A percentile compares a stretch with the other conserved stretches of the same genome.
Evolutionary conservation across 2,888 invertebrate species (phyloP).

Genomic region (Acleris cristana): DNA sequence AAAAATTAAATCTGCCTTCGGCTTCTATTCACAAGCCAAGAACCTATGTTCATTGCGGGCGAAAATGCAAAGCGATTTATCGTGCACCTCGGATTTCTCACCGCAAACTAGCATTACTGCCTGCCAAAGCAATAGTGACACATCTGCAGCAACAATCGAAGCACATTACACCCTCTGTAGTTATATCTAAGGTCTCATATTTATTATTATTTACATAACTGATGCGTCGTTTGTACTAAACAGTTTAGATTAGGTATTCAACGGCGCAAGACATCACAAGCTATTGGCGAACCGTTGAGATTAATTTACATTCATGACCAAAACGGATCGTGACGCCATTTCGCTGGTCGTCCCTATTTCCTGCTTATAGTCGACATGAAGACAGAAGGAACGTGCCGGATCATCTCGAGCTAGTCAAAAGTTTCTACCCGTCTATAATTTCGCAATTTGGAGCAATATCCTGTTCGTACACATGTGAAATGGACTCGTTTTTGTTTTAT

Average conservation of each 20-base stretch:
- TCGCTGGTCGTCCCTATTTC: conserved; percentile 70
- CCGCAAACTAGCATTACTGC: conserved; percentile 44
- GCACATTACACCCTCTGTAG: no score
- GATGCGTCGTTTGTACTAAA: no score
- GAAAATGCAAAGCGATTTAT: conserved; percentile 27
- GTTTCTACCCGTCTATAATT: conserved; percentile 13
- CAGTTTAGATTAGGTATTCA: conserved; percentile 54
- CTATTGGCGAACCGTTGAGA: conserved; percentile 51
- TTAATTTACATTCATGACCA: conserved; percentile 79
- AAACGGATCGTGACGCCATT: conserved; percentile 76
- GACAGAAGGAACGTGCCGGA: conserved; percentile 49
- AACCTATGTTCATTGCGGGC: conserved; percentile 5
- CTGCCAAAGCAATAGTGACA: no score
- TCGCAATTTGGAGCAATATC: conserved; percentile 25
- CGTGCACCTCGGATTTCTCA: conserved; percentile 25
- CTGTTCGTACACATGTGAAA: background rate
- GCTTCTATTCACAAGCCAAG: background rate
- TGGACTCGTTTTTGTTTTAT: background rate
- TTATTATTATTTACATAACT: no score
- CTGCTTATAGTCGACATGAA: conserved; percentile 56
- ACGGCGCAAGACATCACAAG: conserved; percentile 54
- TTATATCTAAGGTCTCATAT: no score
- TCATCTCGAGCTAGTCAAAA: conserved; percentile 41
- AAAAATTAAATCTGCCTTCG: no score
- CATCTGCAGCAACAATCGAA: no score